These are phyloP conservation scores for Hemibagrus wyckioides DNA, from an alignment of 2,113 vertebrate species.

Conservation along the genomic window DNA sequence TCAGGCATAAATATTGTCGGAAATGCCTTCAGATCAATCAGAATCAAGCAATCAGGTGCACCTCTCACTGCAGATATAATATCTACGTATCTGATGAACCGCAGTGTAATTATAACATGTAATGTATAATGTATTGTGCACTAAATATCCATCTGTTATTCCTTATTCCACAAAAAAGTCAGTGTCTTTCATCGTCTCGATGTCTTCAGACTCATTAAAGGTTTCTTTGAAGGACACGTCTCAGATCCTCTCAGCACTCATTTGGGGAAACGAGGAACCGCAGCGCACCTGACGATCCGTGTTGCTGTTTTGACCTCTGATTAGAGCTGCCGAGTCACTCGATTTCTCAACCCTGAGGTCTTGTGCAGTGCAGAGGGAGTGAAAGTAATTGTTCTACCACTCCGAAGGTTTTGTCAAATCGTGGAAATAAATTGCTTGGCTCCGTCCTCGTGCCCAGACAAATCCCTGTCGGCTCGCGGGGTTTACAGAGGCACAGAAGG, in stretches of 20 bases:
- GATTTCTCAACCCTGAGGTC: constrained; percentile 66
- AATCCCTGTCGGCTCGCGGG: constrained; percentile 62
- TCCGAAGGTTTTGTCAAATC: constrained; percentile 67
- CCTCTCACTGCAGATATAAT: neutral
- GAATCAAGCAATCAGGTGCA: neutral
- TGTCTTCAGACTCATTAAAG: constrained; percentile 41
- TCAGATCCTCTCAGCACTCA: constrained; percentile 36
- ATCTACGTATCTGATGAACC: neutral
- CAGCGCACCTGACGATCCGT: constrained; percentile 35
- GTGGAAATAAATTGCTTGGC: constrained; percentile 74
- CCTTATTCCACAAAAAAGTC: neutral
- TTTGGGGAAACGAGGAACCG: constrained; percentile 27
- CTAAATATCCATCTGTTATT: neutral
- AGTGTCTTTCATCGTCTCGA: constrained; percentile 25
- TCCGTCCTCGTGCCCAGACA: constrained; percentile 62
- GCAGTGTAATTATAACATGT: neutral
- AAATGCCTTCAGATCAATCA: neutral
- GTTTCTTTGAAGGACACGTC: constrained; percentile 35
- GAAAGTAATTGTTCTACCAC: constrained; percentile 73
- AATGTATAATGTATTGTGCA: neutral
- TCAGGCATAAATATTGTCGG: neutral
- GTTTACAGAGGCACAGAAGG: constrained; percentile 64
- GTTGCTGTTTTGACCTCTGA: constrained; percentile 74
- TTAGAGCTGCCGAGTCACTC: constrained; percentile 70
- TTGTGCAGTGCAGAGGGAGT: constrained; percentile 61